Evolutionary conservation across 2,888 invertebrate species (phyloP).

Genomic region (Cremastobaeus sp.): DNA sequence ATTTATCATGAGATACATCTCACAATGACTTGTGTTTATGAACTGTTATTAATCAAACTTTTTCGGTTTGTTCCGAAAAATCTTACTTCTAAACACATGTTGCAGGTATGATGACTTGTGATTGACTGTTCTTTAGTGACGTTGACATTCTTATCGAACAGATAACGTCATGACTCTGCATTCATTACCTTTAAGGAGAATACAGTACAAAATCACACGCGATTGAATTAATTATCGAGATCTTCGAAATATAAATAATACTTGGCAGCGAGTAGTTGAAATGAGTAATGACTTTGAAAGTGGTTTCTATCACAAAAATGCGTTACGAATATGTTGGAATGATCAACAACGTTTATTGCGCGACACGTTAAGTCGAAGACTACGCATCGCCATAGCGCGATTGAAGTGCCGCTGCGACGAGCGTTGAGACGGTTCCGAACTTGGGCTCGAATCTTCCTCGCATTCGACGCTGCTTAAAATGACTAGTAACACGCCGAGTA

Average conservation of each 20-base stretch:
- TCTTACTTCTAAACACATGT: constrained; percentile 25
- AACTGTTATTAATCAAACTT: constrained; percentile 31
- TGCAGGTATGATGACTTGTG: constrained; percentile 24
- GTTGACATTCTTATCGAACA: constrained; percentile 38
- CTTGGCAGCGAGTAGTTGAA: constrained; percentile 64
- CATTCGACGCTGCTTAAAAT: constrained; percentile 84
- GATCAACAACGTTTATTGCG: constrained; percentile 76
- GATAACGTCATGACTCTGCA: constrained; percentile 47
- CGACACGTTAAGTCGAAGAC: constrained; percentile 80
- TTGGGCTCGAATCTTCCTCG: constrained; percentile 72
- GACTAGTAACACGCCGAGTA: constrained; percentile 89
- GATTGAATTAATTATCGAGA: constrained; percentile 65
- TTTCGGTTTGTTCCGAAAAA: constrained; percentile 27
- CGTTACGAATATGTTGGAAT: constrained; percentile 50
- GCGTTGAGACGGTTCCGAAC: constrained; percentile 74
- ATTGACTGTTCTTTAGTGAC: constrained; percentile 41
- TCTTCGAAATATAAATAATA: constrained; percentile 70
- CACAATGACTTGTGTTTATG: constrained; percentile 44
- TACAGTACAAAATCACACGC: constrained; percentile 54
- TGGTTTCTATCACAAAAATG: constrained; percentile 62
- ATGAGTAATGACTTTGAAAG: constrained; percentile 52
- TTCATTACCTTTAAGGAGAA: constrained; percentile 43
- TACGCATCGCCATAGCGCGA: constrained; percentile 93
- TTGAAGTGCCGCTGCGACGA: constrained; percentile 89
- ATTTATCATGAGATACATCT: constrained; percentile 52